Conservation (phyloP, 2,888 invertebrate genomes). For the Romanomermis culicivorax region DNA sequence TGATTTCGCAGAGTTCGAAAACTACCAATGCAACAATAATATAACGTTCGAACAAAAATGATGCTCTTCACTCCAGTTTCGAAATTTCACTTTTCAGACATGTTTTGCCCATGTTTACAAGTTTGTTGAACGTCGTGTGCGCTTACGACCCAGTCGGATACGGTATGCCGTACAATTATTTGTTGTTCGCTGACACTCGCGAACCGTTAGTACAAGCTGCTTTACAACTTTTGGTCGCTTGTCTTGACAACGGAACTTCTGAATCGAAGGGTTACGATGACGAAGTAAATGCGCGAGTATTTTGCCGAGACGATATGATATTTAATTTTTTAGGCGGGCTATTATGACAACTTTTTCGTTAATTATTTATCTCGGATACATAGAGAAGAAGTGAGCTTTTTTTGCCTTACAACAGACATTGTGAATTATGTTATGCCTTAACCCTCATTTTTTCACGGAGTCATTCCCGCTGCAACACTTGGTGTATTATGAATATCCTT, state of each 20-base stretch:
- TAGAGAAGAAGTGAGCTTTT: slow-evolving; percentile 52
- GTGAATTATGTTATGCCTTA: background rate
- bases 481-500: too few relatives aligned
- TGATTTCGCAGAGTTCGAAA: too few relatives aligned
- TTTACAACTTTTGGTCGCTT: slow-evolving; percentile 77
- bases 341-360: slow-evolving; percentile 81
- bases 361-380: slow-evolving; percentile 97
- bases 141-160: slow-evolving; percentile 96
- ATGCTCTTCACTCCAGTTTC: background rate
- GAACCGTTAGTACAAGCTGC: slow-evolving; percentile 85
- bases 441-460: too few relatives aligned
- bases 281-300: slow-evolving; percentile 3
- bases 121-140: slow-evolving; percentile 81
- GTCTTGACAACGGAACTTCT: slow-evolving; percentile 61
- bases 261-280: background rate
- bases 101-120: slow-evolving; percentile 90
- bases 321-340: slow-evolving; percentile 18
- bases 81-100: slow-evolving; percentile 38
- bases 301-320: background rate
- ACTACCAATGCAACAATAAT: too few relatives aligned
- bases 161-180: slow-evolving; percentile 85
- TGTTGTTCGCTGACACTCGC: slow-evolving; percentile 70
- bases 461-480: too few relatives aligned
- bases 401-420: background rate
- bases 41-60: background rate